A percentile compares a stretch with the other conserved stretches of the same genome.
phyloP scores from a whole-genome alignment of 2,888 invertebrate genomes.

The Phyllotreta striolata region DNA sequence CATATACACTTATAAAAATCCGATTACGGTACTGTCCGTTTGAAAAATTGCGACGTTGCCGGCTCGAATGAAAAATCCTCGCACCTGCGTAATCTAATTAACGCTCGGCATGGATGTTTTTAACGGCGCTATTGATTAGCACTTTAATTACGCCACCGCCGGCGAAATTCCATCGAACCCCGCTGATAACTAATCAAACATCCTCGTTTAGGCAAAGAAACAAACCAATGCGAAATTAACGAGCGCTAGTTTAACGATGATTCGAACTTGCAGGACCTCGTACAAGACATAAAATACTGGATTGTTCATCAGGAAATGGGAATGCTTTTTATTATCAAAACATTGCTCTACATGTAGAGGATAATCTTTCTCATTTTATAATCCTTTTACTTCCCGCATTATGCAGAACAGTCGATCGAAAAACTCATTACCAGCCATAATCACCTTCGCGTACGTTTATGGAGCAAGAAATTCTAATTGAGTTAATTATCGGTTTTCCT shows the following conservation, averaged over 20 bases:
- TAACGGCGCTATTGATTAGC: conserved; percentile 17
- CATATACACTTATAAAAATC: no score
- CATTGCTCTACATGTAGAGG: no score
- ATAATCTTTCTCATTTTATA: no score
- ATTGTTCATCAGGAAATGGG: no score
- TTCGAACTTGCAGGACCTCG: conserved; percentile 58
- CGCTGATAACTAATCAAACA: conserved; percentile 21
- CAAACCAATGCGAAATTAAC: conserved; percentile 51
- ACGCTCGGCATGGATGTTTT: conserved; percentile 10
- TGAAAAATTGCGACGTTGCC: no score
- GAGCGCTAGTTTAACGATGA: conserved; percentile 57
- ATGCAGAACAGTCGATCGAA: no score
- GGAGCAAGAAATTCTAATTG: conserved; percentile 35
- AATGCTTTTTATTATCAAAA: conserved; percentile 52
- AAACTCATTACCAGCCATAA: no score
- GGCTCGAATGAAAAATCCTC: no score
- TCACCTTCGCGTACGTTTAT: neutral
- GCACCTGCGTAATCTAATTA: no score
- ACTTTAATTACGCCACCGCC: conserved; percentile 14
- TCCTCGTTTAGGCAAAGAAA: conserved; percentile 25
- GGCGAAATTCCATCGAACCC: conserved; percentile 18
- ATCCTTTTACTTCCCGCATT: no score
- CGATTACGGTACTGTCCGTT: no score
- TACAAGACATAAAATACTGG: no score
- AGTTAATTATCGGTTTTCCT: conserved; percentile 38